Conservation (phyloP, 2,888 invertebrate genomes). For the Drosophila quinaria region DNA sequence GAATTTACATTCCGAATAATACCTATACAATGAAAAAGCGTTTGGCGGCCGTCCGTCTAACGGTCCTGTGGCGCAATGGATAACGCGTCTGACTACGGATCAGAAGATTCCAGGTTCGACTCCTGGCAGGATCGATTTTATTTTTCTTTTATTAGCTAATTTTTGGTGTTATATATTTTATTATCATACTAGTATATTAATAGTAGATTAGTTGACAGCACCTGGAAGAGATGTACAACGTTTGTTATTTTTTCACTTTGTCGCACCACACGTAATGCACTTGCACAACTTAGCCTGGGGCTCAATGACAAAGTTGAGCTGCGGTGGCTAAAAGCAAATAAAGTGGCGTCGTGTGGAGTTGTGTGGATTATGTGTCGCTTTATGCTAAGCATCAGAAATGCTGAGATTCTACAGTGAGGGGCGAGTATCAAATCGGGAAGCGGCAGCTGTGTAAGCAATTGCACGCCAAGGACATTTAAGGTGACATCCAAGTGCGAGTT, state of each 20-base stretch:
- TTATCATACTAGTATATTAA: not conserved
- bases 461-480: slow-evolving; percentile 53
- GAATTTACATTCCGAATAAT: too few species aligned
- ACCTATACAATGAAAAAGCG: not conserved
- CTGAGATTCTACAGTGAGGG: slow-evolving; percentile 1
- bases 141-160: not conserved
- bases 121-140: slow-evolving; percentile 70
- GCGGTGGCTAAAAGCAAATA: slow-evolving; percentile 41
- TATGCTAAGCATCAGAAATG: slow-evolving; percentile 49
- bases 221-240: slow-evolving; percentile 13
- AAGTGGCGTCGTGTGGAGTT: slow-evolving; percentile 46
- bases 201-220: not conserved
- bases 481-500: slow-evolving; percentile 42
- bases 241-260: not conserved
- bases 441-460: slow-evolving; percentile 31
- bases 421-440: not conserved
- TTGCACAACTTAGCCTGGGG: not conserved
- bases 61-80: slow-evolving; percentile 86
- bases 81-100: slow-evolving; percentile 87
- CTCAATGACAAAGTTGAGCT: slow-evolving; percentile 26
- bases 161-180: not conserved
- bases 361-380: slow-evolving; percentile 56
- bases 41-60: not conserved
- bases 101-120: slow-evolving; percentile 86
- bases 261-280: slow-evolving; percentile 6